Evolutionary conservation across 1,140 invertebrate genomes (phyloP).

Genomic region (Lordiphosa collinella): DNA sequence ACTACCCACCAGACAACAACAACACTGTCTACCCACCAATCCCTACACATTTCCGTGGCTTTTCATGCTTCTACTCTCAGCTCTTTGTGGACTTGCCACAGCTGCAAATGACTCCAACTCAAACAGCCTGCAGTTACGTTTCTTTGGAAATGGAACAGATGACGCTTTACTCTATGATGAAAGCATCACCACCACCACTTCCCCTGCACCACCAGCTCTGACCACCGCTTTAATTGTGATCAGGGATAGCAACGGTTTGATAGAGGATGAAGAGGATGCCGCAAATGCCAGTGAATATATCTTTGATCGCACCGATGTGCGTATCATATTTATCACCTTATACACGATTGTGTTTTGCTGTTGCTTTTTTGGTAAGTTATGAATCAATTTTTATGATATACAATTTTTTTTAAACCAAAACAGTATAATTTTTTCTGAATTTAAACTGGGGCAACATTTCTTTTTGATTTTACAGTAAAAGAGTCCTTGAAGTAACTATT

Average conservation of each 20-base stretch:
- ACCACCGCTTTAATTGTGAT: slow-evolving; percentile 14
- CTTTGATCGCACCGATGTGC: slow-evolving; percentile 82
- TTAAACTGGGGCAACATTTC: too few species aligned
- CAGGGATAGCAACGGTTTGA: slow-evolving; percentile 1
- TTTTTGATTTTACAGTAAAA: too few species aligned
- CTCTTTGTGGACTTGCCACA: slow-evolving; percentile 21
- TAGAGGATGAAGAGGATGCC: slow-evolving; percentile 42
- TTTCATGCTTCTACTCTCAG: slow-evolving; percentile 12
- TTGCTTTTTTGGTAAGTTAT: slow-evolving; percentile 83
- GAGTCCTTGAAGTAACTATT: too few species aligned
- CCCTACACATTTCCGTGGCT: slow-evolving; percentile 6
- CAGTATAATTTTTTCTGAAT: too few species aligned
- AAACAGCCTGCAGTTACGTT: slow-evolving; percentile 1
- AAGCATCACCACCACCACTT: slow-evolving; percentile 10
- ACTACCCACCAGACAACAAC: slow-evolving; percentile 14
- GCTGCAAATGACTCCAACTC: slow-evolving; percentile 30
- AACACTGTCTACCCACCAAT: background rate
- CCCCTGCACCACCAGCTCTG: background rate
- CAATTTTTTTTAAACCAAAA: too few species aligned
- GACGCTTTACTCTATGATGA: slow-evolving; percentile 32
- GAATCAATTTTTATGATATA: too few species aligned
- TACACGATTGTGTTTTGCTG: slow-evolving; percentile 83
- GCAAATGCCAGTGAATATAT: slow-evolving; percentile 80
- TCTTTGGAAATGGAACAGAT: slow-evolving; percentile 33
- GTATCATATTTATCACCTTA: slow-evolving; percentile 82